Conservation (phyloP, 2,888 invertebrate genomes). For the Archips crataeganus region DNA sequence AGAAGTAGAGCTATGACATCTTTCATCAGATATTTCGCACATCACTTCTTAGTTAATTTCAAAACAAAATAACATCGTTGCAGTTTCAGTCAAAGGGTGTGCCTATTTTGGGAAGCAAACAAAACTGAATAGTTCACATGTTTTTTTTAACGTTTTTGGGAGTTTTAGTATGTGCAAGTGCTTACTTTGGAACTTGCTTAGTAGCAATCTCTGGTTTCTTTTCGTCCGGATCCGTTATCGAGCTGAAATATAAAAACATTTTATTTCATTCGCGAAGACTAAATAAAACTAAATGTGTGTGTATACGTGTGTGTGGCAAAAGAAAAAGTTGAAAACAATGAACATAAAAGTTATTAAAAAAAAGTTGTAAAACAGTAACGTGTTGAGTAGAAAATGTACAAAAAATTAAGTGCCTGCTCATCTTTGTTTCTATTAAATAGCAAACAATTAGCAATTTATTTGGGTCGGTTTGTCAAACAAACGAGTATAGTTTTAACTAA, state of each 20-base stretch:
- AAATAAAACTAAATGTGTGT: slow-evolving; percentile 12
- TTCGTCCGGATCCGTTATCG: slow-evolving; percentile 38
- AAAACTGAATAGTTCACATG: slow-evolving; percentile 4
- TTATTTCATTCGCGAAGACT: slow-evolving; percentile 35
- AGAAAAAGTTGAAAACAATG: slow-evolving; percentile 6
- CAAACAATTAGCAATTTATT: too few species aligned
- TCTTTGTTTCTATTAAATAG: too few species aligned
- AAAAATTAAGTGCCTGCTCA: too few species aligned
- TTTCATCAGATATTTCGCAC: not conserved
- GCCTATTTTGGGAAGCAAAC: slow-evolving; percentile 8
- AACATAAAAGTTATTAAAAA: slow-evolving; percentile 21
- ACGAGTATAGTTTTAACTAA: too few species aligned
- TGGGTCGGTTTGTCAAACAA: too few species aligned
- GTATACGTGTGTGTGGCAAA: not conserved
- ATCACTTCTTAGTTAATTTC: not conserved
- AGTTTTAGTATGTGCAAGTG: slow-evolving; percentile 17
- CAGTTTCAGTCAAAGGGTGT: slow-evolving; percentile 25
- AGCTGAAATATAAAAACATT: slow-evolving; percentile 43
- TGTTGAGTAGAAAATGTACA: not conserved
- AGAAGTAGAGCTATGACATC: not conserved
- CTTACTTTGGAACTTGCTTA: slow-evolving; percentile 43
- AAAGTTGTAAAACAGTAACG: slow-evolving; percentile 30
- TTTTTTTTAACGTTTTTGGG: slow-evolving; percentile 9
- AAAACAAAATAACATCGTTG: slow-evolving; percentile 15
- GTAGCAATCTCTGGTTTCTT: slow-evolving; percentile 32